Percentiles rank a stretch among this genome's conserved stretches.
phyloP scores from a whole-genome alignment of 2,113 vertebrate genomes.

The Numida meleagris region DNA sequence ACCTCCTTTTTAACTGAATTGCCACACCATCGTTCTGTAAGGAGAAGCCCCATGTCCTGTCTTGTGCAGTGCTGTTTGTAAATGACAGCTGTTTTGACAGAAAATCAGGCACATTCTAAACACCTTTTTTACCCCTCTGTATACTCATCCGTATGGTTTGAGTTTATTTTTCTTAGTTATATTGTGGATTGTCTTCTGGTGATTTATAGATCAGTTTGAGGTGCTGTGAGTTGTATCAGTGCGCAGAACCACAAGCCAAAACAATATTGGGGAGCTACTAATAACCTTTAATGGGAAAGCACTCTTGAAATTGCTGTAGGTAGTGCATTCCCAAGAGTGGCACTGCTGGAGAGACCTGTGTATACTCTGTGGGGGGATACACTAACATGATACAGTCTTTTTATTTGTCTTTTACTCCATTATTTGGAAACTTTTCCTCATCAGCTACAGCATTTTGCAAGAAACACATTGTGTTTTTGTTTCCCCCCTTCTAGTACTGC shows the following conservation, averaged over 20 bases:
- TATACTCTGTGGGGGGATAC: rapidly evolving
- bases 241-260: background rate
- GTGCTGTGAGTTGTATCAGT: background rate
- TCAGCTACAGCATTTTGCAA: background rate
- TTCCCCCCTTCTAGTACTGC: background rate
- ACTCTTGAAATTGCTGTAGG: background rate
- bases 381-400: background rate
- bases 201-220: background rate
- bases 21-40: background rate
- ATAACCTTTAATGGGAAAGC: background rate
- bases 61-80: background rate
- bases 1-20: background rate
- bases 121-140: background rate
- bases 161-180: background rate
- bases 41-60: background rate
- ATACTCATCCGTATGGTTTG: background rate
- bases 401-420: background rate
- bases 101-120: background rate
- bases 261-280: background rate
- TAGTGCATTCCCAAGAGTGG: background rate
- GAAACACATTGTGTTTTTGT: rapidly evolving
- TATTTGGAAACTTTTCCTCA: background rate
- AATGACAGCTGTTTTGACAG: background rate
- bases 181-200: background rate
- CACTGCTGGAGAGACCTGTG: background rate